Conservation (phyloP, 2,113 vertebrate species). For the Rattus norvegicus region GRCr8 NC_086023.1:52196501-52197000, state of each 20-base stretch:
- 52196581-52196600: neutral
- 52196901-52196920: neutral
- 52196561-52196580: neutral
- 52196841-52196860: neutral
- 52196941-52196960: neutral
- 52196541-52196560: neutral
- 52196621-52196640: conserved; percentile 6
- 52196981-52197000: neutral
- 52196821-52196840: neutral
- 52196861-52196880: neutral
- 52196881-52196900: neutral
- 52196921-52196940: neutral
- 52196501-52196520: neutral
- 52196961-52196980: too few relatives aligned
- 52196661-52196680: neutral
- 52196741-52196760: neutral
- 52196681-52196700: neutral
- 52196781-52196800: neutral
- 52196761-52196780: neutral
- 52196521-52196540: neutral
- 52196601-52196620: neutral
- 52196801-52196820: neutral
- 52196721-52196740: neutral
- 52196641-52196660: neutral
- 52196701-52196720: neutral